These are phyloP conservation scores for Drosophila aff. DNA, from an alignment of 1,140 invertebrate species.

Conservation along the genomic window DNA sequence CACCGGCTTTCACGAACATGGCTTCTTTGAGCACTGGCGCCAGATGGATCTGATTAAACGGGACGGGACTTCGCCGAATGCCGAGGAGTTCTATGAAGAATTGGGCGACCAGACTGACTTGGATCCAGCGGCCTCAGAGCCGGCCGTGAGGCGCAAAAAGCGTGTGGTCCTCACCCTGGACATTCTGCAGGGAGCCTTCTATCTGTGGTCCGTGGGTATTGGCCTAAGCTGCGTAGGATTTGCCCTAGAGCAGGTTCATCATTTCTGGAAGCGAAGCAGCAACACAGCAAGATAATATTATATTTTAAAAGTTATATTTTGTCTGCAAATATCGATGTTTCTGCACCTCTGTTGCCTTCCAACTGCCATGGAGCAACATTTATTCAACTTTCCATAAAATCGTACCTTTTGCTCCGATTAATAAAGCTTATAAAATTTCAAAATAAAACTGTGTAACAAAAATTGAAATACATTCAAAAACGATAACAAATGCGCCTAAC, in stretches of 20 bases:
- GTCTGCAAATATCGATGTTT: not conserved
- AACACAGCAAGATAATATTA: too few species aligned
- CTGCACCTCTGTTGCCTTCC: too few species aligned
- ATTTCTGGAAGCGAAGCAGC: constrained; percentile 10
- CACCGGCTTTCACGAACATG: constrained; percentile 64
- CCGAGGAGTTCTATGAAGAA: constrained; percentile 66
- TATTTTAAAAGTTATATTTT: not conserved
- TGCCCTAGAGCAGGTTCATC: constrained; percentile 39
- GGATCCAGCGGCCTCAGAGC: constrained; percentile 16
- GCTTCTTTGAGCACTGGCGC: constrained; percentile 69
- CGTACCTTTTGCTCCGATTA: not conserved
- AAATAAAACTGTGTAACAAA: not conserved
- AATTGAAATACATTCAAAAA: not conserved
- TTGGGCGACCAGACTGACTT: constrained; percentile 58
- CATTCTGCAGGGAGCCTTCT: constrained; percentile 72
- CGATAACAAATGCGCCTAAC: not conserved
- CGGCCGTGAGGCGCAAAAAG: constrained; percentile 36
- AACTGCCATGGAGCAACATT: too few species aligned
- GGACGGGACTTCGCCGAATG: constrained; percentile 35
- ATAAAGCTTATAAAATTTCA: not conserved
- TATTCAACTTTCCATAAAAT: too few species aligned
- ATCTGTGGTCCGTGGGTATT: constrained; percentile 65
- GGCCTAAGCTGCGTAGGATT: constrained; percentile 51
- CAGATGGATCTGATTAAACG: constrained; percentile 45
- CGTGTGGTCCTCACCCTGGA: constrained; percentile 64